Base-by-base conservation (phyloP, 2,113 vertebrate genomes). In the Rhinopomastus cyanomelas region DNA sequence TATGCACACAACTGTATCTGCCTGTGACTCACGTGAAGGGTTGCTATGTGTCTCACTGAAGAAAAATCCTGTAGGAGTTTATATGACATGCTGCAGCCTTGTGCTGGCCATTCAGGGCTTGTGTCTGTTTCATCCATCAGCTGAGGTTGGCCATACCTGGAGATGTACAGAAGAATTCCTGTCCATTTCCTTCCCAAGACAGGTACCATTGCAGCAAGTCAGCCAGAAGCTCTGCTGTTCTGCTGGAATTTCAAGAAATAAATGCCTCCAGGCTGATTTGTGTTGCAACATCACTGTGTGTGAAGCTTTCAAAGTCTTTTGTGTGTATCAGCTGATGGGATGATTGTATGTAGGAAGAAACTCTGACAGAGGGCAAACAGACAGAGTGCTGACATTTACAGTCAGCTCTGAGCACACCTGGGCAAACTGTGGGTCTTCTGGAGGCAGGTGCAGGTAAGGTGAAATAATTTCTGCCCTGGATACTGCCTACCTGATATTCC, bases 191-290 rank as follows among this genome's bases (percentile, higher is more conserved):
- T 88, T 85, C 44, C 25, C 29, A 55, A n/a, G 49, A 42, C 32
- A 51, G 32, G 56, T 62, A 42, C 56, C 42, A 39, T 20, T 42
- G 29, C 23, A 46, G 49, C 42, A 30, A 75, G 52, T 81, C 69
- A 88, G 57, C 4, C 3, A 81, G 51, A 53, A 88, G 44, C 66
- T 90, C 46, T 79, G 37, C 74, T 42, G 42, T 78, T 81, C 49
- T 84, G 46, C 74, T 81, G 71, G 78, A 87, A 94, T 90, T 92
- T 92, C 84, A 96, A 52, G 46, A 94, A 90, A 85, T 64, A 48
- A 77, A 77, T 78, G 71, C 64, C 30, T 59, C 62, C 61, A 55
- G 82, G 49, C 46, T 53, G 44, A 18, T 81, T 53, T 73, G 49
- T 21, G 46, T 82, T 93, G 74, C 53, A 74, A 92, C 93, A 81